Base-by-base conservation (phyloP, 2,797 vertebrate genomes). In the Rhyacichthys aspro region DNA sequence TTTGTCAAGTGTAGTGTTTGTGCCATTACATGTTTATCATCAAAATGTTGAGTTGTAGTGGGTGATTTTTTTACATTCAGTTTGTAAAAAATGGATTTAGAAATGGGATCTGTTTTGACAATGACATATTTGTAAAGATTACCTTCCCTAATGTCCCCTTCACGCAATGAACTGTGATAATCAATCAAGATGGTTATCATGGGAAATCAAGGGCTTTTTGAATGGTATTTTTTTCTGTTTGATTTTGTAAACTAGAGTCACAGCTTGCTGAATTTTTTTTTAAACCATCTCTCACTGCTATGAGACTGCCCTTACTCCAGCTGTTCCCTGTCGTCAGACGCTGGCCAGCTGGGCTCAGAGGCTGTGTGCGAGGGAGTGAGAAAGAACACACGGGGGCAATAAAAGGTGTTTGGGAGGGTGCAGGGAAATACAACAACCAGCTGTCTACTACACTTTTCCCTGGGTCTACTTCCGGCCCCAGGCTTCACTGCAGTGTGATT, bases 261-360 rank as follows among this genome's bases (percentile, higher is more conserved):
- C 19, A 68, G 72, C 42, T 46, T 3, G 14, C 12, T 11, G 9
- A 42, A 47, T 57, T 19, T 57, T 34, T 71, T 80, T 82, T 59
- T 48, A 74, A 58, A 53, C 62, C 67, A 69, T 78, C 18, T 75
- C 49, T 72, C 53, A 0, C 58, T 41, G 36, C 63, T 69, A 63
- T 64, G 19, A 59, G 71, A 50, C 78, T 73, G 63, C 45, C 57
- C 74, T 55, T 37, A 42, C 70, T 90, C 89, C 89, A 90, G 89
- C 89, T 91, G 89, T 90, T 90, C 78, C 73, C 67, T 70, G 81
- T 88, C 90, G 80, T 89, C 87, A 87, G 78, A 83, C 43, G 61
- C 82, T 79, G 69, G 84, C 89, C 89, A 90, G 86, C 89, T 91
- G 87, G 82, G 82, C 62, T 72, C 56, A 60, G 77, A 74, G 65